Percentiles rank a stretch among this genome's conserved stretches.
phyloP scores from a whole-genome alignment of 1,140 invertebrate species.

The Drosophila pseudoananassae region DNA sequence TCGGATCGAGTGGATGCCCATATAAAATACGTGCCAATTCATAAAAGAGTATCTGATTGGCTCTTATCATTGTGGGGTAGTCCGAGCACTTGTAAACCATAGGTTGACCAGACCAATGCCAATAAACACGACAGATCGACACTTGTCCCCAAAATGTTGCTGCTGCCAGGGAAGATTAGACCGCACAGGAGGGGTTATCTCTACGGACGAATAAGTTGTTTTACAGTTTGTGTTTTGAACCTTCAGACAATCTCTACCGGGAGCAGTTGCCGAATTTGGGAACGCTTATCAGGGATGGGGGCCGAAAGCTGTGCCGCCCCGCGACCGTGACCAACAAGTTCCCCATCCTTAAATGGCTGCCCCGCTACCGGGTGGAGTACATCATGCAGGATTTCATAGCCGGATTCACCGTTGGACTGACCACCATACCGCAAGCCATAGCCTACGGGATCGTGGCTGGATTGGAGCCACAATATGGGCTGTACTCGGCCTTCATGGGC shows the following conservation, averaged over 20 bases:
- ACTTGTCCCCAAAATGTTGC: neutral
- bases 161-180: conserved; percentile 44
- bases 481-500: conserved; percentile 94
- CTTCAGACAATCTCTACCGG: conserved; percentile 65
- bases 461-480: conserved; percentile 84
- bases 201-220: neutral
- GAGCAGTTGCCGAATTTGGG: conserved; percentile 68
- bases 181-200: conserved; percentile 14
- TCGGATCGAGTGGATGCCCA: neutral
- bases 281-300: conserved; percentile 50
- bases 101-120: conserved; percentile 21
- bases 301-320: conserved; percentile 79
- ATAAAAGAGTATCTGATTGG: conserved; percentile 39
- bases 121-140: conserved; percentile 21
- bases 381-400: conserved; percentile 90
- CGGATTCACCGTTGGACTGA: conserved; percentile 93
- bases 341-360: conserved; percentile 88
- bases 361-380: conserved; percentile 86
- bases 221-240: neutral
- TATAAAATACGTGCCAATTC: conserved; percentile 51
- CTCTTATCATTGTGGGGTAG: conserved; percentile 37
- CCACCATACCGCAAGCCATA: conserved; percentile 94
- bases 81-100: conserved; percentile 6
- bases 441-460: conserved; percentile 93
- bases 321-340: conserved; percentile 85